Percentiles rank a stretch among this genome's conserved stretches.
phyloP scores from a whole-genome alignment of 2,113 vertebrate species.

The Grammomys dolichurus region DNA sequence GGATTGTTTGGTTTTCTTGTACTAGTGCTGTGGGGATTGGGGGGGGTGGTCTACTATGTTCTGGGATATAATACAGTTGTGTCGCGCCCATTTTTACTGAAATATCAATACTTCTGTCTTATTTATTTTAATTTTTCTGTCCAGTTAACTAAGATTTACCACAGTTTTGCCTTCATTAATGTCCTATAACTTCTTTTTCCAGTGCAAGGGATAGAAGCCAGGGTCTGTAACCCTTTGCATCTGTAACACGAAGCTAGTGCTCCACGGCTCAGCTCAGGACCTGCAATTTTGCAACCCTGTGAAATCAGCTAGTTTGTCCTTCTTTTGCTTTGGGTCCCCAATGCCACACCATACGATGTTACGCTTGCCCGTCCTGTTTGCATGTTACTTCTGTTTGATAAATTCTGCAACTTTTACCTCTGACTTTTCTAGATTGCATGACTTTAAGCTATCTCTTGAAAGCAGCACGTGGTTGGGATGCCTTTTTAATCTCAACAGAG shows the following conservation, averaged over 20 bases:
- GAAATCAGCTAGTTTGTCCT: neutral
- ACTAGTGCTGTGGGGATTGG: neutral
- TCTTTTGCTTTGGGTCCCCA: neutral
- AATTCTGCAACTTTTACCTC: neutral
- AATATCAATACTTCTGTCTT: neutral
- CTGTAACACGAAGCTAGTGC: neutral
- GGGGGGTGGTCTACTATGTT: neutral
- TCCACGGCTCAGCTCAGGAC: neutral
- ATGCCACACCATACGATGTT: neutral
- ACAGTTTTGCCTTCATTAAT: neutral
- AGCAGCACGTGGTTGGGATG: neutral
- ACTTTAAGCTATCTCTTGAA: slow-evolving; percentile 36
- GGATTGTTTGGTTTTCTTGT: neutral
- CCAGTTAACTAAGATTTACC: neutral
- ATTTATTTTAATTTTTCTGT: neutral
- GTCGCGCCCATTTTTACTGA: neutral
- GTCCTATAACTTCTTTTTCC: neutral
- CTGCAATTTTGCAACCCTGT: neutral
- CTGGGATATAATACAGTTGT: neutral
- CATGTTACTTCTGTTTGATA: neutral
- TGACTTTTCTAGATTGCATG: neutral
- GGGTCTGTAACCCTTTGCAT: neutral
- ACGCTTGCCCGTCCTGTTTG: neutral
- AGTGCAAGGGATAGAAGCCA: neutral
- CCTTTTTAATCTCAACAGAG: slow-evolving; percentile 18